phyloP scores from a whole-genome alignment of 1,140 invertebrate species.

The Hermatobates lingyangjiaoensis region DNA sequence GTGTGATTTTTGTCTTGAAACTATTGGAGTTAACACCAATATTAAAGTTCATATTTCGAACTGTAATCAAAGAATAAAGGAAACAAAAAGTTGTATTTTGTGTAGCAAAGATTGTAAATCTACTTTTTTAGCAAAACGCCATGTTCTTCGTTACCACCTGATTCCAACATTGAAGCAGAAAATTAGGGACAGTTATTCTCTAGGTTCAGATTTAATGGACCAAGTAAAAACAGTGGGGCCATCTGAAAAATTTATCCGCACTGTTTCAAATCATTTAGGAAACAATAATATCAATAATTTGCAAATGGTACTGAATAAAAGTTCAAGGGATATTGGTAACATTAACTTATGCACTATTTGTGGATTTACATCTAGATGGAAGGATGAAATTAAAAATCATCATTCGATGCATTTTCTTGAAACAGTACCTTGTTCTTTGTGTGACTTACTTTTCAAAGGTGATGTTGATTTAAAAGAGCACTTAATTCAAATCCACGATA shows the following conservation, averaged over 20 bases:
- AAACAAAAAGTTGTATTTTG: slow-evolving; percentile 17
- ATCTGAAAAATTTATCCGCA: neutral
- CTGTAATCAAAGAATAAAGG: neutral
- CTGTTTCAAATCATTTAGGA: neutral
- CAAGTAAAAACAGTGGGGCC: neutral
- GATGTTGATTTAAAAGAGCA: neutral
- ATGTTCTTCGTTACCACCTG: slow-evolving; percentile 20
- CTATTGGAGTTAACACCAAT: slow-evolving; percentile 14
- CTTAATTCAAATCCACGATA: neutral
- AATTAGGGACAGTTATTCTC: neutral
- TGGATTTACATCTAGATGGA: neutral
- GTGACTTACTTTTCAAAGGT: neutral
- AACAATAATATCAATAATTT: neutral
- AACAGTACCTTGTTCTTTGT: neutral
- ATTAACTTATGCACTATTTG: neutral
- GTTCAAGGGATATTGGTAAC: neutral
- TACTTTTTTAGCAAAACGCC: slow-evolving; percentile 26
- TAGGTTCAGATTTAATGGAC: neutral
- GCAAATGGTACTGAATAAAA: neutral
- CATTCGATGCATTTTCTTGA: neutral
- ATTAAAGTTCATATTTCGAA: neutral
- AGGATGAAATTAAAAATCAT: neutral
- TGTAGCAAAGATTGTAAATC: slow-evolving; percentile 35
- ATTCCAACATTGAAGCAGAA: neutral
- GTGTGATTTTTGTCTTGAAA: neutral